Evolutionary conservation across 2,888 invertebrate species (phyloP).

Genomic region (Xestoiulus laeticollis): DNA sequence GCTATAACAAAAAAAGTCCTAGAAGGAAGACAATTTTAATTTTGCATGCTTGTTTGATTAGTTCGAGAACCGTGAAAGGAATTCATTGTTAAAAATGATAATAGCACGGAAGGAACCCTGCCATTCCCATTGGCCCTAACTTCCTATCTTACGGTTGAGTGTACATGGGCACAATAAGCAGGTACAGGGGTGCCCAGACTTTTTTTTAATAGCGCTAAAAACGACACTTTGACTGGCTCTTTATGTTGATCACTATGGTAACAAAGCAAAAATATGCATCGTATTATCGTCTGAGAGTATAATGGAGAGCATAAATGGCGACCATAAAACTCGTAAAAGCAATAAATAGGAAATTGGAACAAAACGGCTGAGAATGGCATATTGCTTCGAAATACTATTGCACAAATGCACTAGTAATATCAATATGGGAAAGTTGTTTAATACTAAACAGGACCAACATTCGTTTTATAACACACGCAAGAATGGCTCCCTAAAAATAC

Average conservation of each 20-base stretch:
- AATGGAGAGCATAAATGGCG: background rate
- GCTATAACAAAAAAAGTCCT: background rate
- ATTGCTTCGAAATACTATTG: background rate
- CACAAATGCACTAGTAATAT: background rate
- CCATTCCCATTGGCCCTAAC: background rate
- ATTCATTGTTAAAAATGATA: background rate
- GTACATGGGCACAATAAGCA: background rate
- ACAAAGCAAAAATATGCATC: slow-evolving; percentile 34
- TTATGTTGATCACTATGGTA: slow-evolving; percentile 8
- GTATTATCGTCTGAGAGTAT: background rate
- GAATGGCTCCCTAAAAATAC: background rate
- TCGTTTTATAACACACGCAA: background rate
- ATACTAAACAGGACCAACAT: background rate
- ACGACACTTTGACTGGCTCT: background rate
- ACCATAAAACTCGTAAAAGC: background rate
- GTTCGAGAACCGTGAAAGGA: background rate
- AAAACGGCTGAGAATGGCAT: slow-evolving; percentile 10
- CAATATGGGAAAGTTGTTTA: slow-evolving; percentile 3
- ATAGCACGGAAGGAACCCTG: background rate
- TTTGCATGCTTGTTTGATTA: slow-evolving; percentile 7
- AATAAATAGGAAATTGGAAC: slow-evolving; percentile 14
- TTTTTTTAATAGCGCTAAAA: background rate
- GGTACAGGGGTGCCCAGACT: background rate
- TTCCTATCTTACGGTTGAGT: background rate
- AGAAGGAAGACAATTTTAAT: background rate